Conservation (phyloP, 30 jellyfish, hydroid and myxozoan species). For the Chrysaora quinquecirrha region DNA sequence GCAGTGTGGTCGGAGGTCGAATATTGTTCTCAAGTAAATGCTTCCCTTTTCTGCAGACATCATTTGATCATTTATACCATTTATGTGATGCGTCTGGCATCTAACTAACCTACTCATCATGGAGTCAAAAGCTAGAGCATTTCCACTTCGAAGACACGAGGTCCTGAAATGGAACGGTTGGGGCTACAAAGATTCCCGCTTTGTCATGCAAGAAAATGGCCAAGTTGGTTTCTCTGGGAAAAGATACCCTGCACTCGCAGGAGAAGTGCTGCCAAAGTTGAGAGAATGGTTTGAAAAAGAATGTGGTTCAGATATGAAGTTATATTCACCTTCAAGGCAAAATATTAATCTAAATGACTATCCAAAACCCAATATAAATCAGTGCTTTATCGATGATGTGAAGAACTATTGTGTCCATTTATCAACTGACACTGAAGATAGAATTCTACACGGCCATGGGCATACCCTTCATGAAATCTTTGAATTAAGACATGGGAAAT, state of each 20-base stretch:
- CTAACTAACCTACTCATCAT: neutral
- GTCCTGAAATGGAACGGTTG: slow-evolving; percentile 93
- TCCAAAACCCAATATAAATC: slow-evolving; percentile 62
- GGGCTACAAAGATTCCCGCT: slow-evolving; percentile 92
- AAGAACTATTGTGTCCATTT: slow-evolving; percentile 24
- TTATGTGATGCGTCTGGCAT: no score
- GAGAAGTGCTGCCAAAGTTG: slow-evolving; percentile 84
- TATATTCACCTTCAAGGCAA: slow-evolving; percentile 71
- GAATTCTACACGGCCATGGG: slow-evolving; percentile 97
- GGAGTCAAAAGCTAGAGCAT: slow-evolving; percentile 61
- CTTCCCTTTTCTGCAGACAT: no score
- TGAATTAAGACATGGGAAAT: slow-evolving; percentile 80
- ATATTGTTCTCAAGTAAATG: no score
- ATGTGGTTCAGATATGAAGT: slow-evolving; percentile 80
- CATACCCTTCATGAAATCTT: slow-evolving; percentile 91
- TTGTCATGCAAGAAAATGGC: slow-evolving; percentile 56
- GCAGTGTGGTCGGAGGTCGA: no score
- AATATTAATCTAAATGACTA: slow-evolving; percentile 63
- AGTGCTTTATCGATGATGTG: slow-evolving; percentile 56
- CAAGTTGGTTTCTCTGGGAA: slow-evolving; percentile 76
- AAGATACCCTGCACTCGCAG: slow-evolving; percentile 84
- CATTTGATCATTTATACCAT: no score
- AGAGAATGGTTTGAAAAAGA: slow-evolving; percentile 91
- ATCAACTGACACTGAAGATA: slow-evolving; percentile 80
- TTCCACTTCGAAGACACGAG: slow-evolving; percentile 87